Evolutionary conservation across 2,888 invertebrate genomes (phyloP), one percentile per base, ranked within the genome.

Genomic region (Liopterus haemorrhoidalis): DNA sequence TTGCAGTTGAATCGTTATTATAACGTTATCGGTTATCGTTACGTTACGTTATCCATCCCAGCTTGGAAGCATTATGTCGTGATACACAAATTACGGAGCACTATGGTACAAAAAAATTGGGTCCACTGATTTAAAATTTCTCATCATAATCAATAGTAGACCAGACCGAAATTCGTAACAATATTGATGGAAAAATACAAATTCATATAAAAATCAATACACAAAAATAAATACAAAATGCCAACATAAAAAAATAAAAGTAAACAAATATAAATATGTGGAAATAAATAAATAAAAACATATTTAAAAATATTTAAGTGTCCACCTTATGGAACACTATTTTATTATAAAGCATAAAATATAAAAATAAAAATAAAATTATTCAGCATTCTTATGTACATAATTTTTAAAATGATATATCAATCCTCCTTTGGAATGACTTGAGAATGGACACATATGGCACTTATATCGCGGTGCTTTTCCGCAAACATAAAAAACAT

Each of bases 331-430:
- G n/a, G n/a, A n/a, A n/a, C n/a, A n/a, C n/a, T n/a, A n/a, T n/a
- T n/a, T n/a, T n/a, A n/a, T n/a, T n/a, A n/a, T n/a, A n/a, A n/a
- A n/a, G n/a, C 30, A 30, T 21, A 21, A 19, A 28, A 27, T 30
- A 30, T 18, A 37, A 18, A 44, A 38, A 37, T 11, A 25, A 21
- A 32, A 24, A 35, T 4, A 22, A 5, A 36, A 18, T 31, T 31
- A 35, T 12, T 40, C 30, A 20, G 5, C 14, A 24, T 27, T 19
- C 5, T 15, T 12, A 30, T 49, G 49, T 6, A 40, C 21, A 27
- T 35, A 44, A 41, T 49, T 47, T 41, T 37, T 41, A 15, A 41
- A 11, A 41, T 49, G 49, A 21, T 47, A 49, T 24, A 41, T 49
- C 19, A 49, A 21, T 8, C 47, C 47, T 21, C 41, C 24, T 41